Evolutionary conservation across 2,888 invertebrate species (phyloP).

Genomic region (Sepioteuthis lessoniana): DNA sequence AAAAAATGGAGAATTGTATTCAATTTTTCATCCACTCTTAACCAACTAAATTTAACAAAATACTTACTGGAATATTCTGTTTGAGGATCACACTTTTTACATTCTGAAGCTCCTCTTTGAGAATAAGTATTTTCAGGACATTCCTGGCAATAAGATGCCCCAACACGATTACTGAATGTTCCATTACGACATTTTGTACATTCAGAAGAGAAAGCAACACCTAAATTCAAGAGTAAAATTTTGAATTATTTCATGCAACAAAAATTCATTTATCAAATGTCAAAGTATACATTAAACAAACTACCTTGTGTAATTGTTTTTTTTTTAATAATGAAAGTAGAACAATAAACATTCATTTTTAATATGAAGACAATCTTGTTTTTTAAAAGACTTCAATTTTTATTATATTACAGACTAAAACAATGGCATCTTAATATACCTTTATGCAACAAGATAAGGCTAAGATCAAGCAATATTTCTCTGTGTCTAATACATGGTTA

Average conservation of each 20-base stretch:
- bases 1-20: too few species aligned
- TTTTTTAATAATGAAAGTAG: too few species aligned
- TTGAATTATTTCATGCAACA: background rate
- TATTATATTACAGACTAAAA: background rate
- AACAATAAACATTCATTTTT: too few species aligned
- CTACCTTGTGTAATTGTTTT: too few species aligned
- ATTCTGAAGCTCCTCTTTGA: slow-evolving; percentile 74
- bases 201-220: slow-evolving; percentile 78
- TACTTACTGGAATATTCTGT: slow-evolving; percentile 73
- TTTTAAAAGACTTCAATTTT: too few species aligned
- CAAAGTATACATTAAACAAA: too few species aligned
- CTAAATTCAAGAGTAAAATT: slow-evolving; percentile 67
- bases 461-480: background rate
- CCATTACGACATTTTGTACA: slow-evolving; percentile 77
- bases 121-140: slow-evolving; percentile 77
- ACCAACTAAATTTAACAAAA: background rate
- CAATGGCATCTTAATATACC: too few species aligned
- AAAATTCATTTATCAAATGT: background rate
- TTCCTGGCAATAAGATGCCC: slow-evolving; percentile 72
- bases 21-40: too few species aligned
- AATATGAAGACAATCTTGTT: too few species aligned
- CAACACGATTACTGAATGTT: slow-evolving; percentile 73
- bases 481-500: background rate
- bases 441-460: background rate
- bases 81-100: slow-evolving; percentile 75